phyloP scores from a whole-genome alignment of 2,888 invertebrate genomes.

The Idaea aversata region DNA sequence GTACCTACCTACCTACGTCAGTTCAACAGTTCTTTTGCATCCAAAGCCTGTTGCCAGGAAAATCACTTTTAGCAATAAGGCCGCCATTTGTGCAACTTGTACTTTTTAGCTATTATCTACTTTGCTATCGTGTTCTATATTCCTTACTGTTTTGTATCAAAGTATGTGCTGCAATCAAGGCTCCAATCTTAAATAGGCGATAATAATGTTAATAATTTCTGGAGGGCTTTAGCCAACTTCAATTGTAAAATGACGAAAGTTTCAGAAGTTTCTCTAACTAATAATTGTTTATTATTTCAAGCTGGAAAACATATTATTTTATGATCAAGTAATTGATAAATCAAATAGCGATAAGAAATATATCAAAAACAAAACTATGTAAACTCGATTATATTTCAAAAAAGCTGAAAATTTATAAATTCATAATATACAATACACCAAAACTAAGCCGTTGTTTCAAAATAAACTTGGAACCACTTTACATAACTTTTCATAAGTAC shows the following conservation, averaged over 20 bases:
- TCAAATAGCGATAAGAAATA: conserved; percentile 14
- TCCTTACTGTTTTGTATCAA: too few species aligned
- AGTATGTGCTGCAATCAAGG: too few species aligned
- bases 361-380: conserved; percentile 30
- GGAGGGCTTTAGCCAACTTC: too few species aligned
- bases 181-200: too few species aligned
- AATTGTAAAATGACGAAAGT: neutral
- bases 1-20: too few species aligned
- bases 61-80: too few species aligned
- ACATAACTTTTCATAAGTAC: conserved; percentile 64
- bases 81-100: too few species aligned
- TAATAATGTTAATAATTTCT: too few species aligned
- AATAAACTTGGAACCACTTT: conserved; percentile 47
- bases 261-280: neutral
- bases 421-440: conserved; percentile 66
- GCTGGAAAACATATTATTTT: neutral
- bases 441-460: conserved; percentile 33
- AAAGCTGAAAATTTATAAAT: conserved; percentile 74
- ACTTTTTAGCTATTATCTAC: too few species aligned
- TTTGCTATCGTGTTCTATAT: too few species aligned
- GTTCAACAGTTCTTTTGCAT: too few species aligned
- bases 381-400: conserved; percentile 62
- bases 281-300: neutral
- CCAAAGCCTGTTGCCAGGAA: too few species aligned
- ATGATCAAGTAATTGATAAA: neutral